Evolutionary conservation across 2,113 vertebrate genomes (phyloP).

Genomic region (Otocyon megalotis): DNA sequence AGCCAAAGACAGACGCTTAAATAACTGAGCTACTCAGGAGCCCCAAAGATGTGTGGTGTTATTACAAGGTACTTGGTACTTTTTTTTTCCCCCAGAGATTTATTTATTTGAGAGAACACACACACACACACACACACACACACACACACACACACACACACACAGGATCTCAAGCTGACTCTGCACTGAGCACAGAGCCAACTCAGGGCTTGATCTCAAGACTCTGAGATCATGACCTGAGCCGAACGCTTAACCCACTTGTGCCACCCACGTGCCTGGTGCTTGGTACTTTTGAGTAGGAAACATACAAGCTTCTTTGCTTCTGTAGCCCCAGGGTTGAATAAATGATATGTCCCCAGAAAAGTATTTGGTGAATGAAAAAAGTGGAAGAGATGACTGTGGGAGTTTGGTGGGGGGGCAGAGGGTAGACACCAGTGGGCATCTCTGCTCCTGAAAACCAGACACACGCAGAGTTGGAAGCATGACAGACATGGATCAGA

Average conservation of each 20-base stretch:
- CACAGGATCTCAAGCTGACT: not conserved
- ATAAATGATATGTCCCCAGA: not conserved
- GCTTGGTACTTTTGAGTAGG: not conserved
- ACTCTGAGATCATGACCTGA: not conserved
- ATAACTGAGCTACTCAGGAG: not conserved
- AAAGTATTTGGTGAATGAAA: not conserved
- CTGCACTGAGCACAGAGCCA: not conserved
- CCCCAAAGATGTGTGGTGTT: not conserved
- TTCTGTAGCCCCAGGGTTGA: not conserved
- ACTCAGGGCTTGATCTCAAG: not conserved
- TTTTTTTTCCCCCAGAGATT: not conserved
- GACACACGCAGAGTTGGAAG: not conserved
- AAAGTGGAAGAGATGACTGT: not conserved
- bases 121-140: too few species aligned
- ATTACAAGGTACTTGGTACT: not conserved
- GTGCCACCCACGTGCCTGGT: not conserved
- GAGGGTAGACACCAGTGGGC: not conserved
- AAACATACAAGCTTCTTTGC: not conserved
- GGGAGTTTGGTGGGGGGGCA: not conserved
- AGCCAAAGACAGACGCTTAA: not conserved
- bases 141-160: too few species aligned
- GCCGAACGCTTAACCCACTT: not conserved
- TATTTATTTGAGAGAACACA: not conserved
- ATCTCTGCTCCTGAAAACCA: not conserved
- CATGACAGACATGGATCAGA: too few species aligned